Evolutionary conservation across 1,140 invertebrate species (phyloP).

Genomic region (Brachionus sp.): DNA sequence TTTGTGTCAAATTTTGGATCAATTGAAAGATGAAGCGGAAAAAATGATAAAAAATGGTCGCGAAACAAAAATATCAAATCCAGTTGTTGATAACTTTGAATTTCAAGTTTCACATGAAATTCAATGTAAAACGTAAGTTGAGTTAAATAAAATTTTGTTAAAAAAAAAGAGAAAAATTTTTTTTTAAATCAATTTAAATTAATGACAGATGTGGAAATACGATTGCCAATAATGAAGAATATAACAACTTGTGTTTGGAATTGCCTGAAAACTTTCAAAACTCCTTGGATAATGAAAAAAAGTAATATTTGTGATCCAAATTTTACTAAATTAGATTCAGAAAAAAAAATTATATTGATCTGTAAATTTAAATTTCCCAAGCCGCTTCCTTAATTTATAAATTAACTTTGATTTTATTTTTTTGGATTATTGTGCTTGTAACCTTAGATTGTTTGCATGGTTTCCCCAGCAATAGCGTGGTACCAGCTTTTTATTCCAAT

Average conservation of each 20-base stretch:
- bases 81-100: slow-evolving; percentile 55
- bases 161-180: neutral
- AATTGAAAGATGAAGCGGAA: slow-evolving; percentile 55
- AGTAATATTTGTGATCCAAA: neutral
- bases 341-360: neutral
- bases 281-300: slow-evolving; percentile 21
- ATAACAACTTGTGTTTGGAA: slow-evolving; percentile 44
- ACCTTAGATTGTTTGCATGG: neutral
- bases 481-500: neutral
- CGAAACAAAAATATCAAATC: slow-evolving; percentile 47
- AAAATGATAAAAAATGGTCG: slow-evolving; percentile 48
- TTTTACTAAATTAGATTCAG: neutral
- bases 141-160: neutral
- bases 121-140: slow-evolving; percentile 49
- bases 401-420: neutral
- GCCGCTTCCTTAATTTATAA: neutral
- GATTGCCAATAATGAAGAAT: slow-evolving; percentile 23
- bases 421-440: neutral
- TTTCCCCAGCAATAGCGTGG: neutral
- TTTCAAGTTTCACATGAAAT: slow-evolving; percentile 54
- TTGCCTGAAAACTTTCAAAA: slow-evolving; percentile 2
- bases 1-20: slow-evolving; percentile 54
- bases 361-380: neutral
- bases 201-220: neutral
- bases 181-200: neutral